Evolutionary conservation across 2,797 vertebrate species (phyloP), one percentile per base, ranked within the genome.

Genomic region (Hyperoplus immaculatus): DNA sequence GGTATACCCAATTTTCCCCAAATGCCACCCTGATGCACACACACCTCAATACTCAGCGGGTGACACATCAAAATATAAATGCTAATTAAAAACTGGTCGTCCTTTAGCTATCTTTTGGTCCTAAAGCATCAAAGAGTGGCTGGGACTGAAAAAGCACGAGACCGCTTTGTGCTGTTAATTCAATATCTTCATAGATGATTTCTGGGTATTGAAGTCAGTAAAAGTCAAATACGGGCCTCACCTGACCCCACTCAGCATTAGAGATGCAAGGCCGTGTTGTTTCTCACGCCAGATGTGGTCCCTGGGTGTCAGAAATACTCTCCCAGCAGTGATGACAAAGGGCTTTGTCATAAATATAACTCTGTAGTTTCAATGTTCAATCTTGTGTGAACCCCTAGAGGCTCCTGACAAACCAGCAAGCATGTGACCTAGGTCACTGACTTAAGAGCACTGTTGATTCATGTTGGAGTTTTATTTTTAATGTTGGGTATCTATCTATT

Each of bases 121-220:
- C 29, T 46, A 69, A 82, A 36, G 18, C 72, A 67, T 83, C 75
- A 79, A 68, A 77, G 64, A 3, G 15, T 4, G 56, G 16, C 56
- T 56, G 39, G 29, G 10, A 39, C 56, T 21, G 21, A 58, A 4
- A 49, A 46, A 21, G 29, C 70, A 75, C 6, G 4, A 69, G 42
- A 63, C 21, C 6, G 4, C 18, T 62, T 63, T 72, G 41, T 69
- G 57, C 18, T 10, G 29, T 11, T 36, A 49, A 65, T 45, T 58
- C 4, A 45, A 11, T 29, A 45, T 6, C 49, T 46, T 39, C n/a
- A 55, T 38, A 6, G 38, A 62, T 29, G 51, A 60, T 67, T 83
- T 69, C 3, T 21, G 10, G n/a, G 41, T 72, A 56, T 69, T 39
- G 43, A 72, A 38, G 18, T 76, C 5, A 38, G 63, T 77, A 51